phyloP scores from a whole-genome alignment of 2,797 vertebrate genomes.

The Darevskia nairensis region DNA sequence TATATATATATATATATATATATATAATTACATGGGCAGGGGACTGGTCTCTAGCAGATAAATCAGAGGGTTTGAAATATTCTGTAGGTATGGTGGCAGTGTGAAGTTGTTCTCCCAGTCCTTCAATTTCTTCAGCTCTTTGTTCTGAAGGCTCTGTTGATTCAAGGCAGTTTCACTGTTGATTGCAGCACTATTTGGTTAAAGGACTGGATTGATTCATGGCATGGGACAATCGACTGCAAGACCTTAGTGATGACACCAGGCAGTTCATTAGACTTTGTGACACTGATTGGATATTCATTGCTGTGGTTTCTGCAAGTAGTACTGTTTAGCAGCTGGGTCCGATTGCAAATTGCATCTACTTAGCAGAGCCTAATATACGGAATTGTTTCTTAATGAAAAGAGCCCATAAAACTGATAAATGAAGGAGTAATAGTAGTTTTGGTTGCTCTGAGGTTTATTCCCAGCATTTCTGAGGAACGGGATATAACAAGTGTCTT shows the following conservation, averaged over 20 bases:
- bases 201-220: not conserved
- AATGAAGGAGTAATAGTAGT: slow-evolving; percentile 19
- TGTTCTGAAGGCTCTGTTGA: not conserved
- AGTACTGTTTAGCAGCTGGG: not conserved
- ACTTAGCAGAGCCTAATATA: not conserved
- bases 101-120: not conserved
- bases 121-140: not conserved
- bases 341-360: not conserved
- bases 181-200: not conserved
- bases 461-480: slow-evolving; percentile 25
- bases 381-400: not conserved
- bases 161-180: not conserved
- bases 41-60: not conserved
- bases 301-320: not conserved
- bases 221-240: not conserved
- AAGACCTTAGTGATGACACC: not conserved
- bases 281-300: not conserved
- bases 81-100: not conserved
- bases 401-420: slow-evolving; percentile 13
- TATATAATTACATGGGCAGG: not conserved
- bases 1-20: too few relatives aligned
- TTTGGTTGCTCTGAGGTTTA: slow-evolving; percentile 31
- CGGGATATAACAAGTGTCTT: not conserved
- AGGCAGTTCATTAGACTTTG: not conserved
- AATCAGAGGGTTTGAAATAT: not conserved